These are phyloP conservation scores for Clanis bilineata DNA, from an alignment of 2,888 invertebrate species.

Conservation along the genomic window DNA sequence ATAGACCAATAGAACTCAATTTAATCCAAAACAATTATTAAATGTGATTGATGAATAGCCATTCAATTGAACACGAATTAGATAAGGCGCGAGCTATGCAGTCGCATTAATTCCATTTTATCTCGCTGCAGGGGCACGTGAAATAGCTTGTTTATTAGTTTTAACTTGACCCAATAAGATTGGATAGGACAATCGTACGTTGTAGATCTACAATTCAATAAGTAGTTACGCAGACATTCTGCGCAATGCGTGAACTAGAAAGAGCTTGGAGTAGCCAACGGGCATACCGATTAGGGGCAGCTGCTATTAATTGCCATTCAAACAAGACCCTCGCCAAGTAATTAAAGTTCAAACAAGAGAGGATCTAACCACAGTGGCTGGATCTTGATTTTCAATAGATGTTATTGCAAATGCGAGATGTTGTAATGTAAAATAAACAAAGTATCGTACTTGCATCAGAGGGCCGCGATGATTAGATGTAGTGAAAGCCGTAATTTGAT, in stretches of 20 bases:
- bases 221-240: constrained; percentile 16
- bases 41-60: constrained; percentile 7
- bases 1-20: neutral
- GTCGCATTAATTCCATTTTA: constrained; percentile 27
- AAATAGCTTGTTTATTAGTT: constrained; percentile 23
- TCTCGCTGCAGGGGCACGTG: constrained; percentile 17
- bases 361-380: constrained; percentile 31
- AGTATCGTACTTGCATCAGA: constrained; percentile 9
- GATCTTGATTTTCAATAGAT: constrained; percentile 38
- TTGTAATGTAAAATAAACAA: constrained; percentile 50
- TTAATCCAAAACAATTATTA: neutral
- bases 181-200: constrained; percentile 18
- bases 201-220: constrained; percentile 27
- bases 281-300: constrained; percentile 36
- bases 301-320: constrained; percentile 32
- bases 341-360: constrained; percentile 27
- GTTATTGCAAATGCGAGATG: constrained; percentile 37
- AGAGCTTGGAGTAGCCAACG: constrained; percentile 24
- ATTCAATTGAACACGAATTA: constrained; percentile 14
- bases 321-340: constrained; percentile 28
- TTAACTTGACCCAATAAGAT: constrained; percentile 34
- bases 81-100: constrained; percentile 21
- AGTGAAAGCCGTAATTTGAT: neutral
- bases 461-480: too few species aligned
- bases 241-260: constrained; percentile 25